A percentile compares a stretch with the other conserved stretches of the same genome.
phyloP scores from a whole-genome alignment of 1,140 invertebrate genomes.

The Oppia nitens region DNA sequence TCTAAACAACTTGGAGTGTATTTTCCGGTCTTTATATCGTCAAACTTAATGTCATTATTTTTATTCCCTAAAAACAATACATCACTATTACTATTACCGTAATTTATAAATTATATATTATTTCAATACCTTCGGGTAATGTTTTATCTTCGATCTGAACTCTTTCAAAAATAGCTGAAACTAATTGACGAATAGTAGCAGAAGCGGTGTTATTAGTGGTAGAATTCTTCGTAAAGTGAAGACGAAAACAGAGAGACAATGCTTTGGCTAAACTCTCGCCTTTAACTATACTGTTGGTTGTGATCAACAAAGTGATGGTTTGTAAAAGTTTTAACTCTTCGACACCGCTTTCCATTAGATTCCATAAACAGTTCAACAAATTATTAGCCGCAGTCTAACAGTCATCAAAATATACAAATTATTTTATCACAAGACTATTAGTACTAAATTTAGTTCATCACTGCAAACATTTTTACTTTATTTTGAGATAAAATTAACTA shows the following conservation, averaged over 20 bases:
- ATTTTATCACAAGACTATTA: too few relatives aligned
- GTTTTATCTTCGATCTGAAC: constrained; percentile 45
- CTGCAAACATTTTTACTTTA: too few relatives aligned
- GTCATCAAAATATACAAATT: background rate
- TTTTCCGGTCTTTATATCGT: constrained; percentile 11
- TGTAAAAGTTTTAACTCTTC: constrained; percentile 94
- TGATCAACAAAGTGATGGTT: constrained; percentile 80
- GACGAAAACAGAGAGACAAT: constrained; percentile 81
- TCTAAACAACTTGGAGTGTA: constrained; percentile 55
- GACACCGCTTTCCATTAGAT: constrained; percentile 72
- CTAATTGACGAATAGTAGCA: constrained; percentile 85
- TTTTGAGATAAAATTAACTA: too few relatives aligned
- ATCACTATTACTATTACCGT: too few relatives aligned
- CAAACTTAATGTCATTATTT: constrained; percentile 2
- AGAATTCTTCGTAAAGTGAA: constrained; percentile 82
- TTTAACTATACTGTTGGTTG: constrained; percentile 80
- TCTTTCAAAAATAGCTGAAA: constrained; percentile 89
- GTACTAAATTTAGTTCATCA: too few relatives aligned
- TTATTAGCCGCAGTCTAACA: constrained; percentile 53
- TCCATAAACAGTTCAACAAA: constrained; percentile 82
- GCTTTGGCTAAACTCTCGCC: constrained; percentile 82
- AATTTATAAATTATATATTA: too few relatives aligned
- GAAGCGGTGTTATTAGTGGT: constrained; percentile 91
- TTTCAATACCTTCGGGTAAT: constrained; percentile 9
- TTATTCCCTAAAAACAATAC: background rate